Percentiles rank a stretch among this genome's conserved stretches.
Conservation (phyloP, 2,797 vertebrate species). For the Heteromormyrus szaboi region DNA sequence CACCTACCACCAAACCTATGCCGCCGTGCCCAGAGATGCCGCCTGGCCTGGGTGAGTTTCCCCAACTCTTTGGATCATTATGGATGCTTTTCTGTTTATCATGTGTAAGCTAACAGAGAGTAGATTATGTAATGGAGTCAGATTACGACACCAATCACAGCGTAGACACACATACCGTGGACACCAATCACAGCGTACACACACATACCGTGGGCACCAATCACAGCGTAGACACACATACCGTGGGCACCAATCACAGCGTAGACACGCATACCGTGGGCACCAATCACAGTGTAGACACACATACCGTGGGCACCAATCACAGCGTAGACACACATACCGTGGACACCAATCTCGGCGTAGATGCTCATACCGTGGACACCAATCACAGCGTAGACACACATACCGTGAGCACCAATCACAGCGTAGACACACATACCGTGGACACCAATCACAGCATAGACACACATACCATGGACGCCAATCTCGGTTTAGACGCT, state of each 20-base stretch:
- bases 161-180: background rate
- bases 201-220: background rate
- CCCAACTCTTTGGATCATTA: background rate
- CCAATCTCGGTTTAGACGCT: background rate
- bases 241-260: background rate
- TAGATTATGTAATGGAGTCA: background rate
- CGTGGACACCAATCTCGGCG: background rate
- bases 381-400: background rate
- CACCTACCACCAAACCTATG: conserved; percentile 70
- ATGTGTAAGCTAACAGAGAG: background rate
- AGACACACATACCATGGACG: background rate
- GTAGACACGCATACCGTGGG: too few species aligned
- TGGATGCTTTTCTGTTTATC: background rate
- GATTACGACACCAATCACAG: background rate
- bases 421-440: background rate
- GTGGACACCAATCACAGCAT: background rate
- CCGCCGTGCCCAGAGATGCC: conserved; percentile 86
- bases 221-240: background rate
- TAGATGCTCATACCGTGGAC: background rate
- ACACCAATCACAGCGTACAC: background rate
- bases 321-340: background rate
- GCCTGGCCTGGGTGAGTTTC: conserved; percentile 80
- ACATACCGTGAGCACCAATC: background rate
- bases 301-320: background rate
- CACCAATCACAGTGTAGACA: background rate